A percentile compares a stretch with the other conserved stretches of the same genome.
phyloP scores from a whole-genome alignment of 2,888 invertebrate species.

The Cerastis leucographa region DNA sequence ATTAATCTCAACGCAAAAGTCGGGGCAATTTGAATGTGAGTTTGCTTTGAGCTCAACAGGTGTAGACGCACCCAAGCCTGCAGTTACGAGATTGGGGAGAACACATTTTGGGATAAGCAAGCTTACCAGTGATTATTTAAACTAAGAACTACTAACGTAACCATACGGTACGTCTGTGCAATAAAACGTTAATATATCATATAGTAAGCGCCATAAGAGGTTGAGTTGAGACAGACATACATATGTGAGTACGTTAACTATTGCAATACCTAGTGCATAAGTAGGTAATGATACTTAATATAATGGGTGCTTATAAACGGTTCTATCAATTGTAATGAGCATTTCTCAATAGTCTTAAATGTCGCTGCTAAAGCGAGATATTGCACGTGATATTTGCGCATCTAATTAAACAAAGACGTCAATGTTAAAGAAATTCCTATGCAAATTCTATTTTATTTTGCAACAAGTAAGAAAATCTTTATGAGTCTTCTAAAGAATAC shows the following conservation, averaged over 20 bases:
- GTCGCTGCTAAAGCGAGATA: conserved; percentile 44
- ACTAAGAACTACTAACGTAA: background rate
- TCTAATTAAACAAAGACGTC: conserved; percentile 34
- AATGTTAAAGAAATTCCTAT: conserved; percentile 40
- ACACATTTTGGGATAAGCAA: background rate
- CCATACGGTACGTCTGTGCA: background rate
- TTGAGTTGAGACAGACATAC: conserved; percentile 51
- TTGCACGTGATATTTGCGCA: conserved; percentile 46
- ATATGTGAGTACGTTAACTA: conserved; percentile 32
- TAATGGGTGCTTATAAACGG: conserved; percentile 58
- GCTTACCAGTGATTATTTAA: background rate
- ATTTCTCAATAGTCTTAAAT: conserved; percentile 49
- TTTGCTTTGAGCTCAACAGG: conserved; percentile 18
- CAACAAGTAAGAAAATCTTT: conserved; percentile 35
- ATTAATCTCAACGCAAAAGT: background rate
- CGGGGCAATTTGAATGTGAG: conserved; percentile 7
- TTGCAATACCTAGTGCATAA: conserved; percentile 56
- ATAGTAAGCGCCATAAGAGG: conserved; percentile 19
- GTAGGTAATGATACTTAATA: conserved; percentile 60
- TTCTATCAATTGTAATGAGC: conserved; percentile 62
- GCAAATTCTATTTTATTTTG: conserved; percentile 30
- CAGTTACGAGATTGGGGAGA: background rate
- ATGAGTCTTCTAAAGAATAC: background rate
- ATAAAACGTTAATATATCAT: conserved; percentile 15
- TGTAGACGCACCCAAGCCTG: conserved; percentile 11